Evolutionary conservation across 2,888 invertebrate genomes (phyloP), one percentile per base, ranked within the genome.

Genomic region (Teleiodes luculella): DNA sequence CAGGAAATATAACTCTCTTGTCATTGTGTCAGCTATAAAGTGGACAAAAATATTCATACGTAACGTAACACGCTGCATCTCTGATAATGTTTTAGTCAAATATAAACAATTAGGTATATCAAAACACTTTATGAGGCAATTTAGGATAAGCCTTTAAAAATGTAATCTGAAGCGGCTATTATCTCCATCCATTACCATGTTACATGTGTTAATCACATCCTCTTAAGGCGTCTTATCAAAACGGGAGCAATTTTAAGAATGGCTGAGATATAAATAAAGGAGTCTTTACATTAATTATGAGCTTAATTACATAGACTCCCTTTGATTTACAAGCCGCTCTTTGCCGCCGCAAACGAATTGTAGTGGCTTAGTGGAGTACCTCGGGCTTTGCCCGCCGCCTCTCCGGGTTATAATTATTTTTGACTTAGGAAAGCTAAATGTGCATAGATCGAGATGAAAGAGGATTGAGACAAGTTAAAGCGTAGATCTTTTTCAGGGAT

Each of bases 271-370:
- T 87, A 87, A 87, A 87, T 87, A 85, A 87, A 77, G 74, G 70
- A 80, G 83, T 78, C 81, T 83, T 85, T 85, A 86, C 86, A 87
- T 88, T 87, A 87, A 88, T 88, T 88, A 87, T 87, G 80, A 83
- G 86, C 86, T 87, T 87, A 87, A 88, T 89, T 85, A 86, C 83
- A 81, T 86, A 80, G 86, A 86, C 85, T 88, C 87, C 86, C 87
- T 87, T 89, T 89, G 88, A 89, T 89, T 88, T 88, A 89, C 85
- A 86, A 83, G 84, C 78, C 80, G 81, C 85, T 83, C 83, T 79
- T 78, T 80, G 86, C 84, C 79, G 81, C 87, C 86, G 80, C 86
- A 78, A 86, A 86, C 86, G 87, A 86, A 86, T 83, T 83, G 87
- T 82, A 80, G 77, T 83, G 86, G 87, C 86, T 89, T 89, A 89